phyloP scores from a whole-genome alignment of 1,140 invertebrate species.

The Magallana angulata region DNA sequence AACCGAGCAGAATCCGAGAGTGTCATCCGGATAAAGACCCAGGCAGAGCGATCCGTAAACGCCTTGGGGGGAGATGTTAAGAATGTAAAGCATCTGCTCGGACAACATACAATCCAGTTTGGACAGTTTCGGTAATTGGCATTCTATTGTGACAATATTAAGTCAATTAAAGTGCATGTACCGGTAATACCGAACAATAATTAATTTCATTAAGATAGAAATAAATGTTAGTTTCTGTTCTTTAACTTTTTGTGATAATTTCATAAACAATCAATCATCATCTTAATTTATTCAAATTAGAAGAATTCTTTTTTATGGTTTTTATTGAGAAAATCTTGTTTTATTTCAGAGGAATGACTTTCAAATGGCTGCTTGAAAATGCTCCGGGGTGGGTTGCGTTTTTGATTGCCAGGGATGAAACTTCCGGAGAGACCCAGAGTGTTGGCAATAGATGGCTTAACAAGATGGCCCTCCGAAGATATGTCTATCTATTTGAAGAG shows the following conservation, averaged over 20 bases:
- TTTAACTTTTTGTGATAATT: neutral
- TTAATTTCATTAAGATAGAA: neutral
- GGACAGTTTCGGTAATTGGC: no score
- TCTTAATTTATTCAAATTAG: neutral
- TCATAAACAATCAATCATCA: neutral
- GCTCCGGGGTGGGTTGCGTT: neutral
- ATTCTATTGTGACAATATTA: neutral
- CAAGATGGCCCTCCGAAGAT: neutral
- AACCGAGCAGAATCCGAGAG: neutral
- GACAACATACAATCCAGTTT: neutral
- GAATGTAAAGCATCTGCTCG: neutral
- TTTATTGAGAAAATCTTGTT: neutral
- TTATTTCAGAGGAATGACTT: conserved; percentile 6
- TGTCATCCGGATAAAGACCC: neutral
- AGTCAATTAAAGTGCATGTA: neutral
- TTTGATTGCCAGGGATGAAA: neutral
- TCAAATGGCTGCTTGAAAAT: neutral
- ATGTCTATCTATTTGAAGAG: neutral
- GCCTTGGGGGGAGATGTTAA: neutral
- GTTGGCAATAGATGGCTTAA: neutral
- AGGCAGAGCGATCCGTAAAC: neutral
- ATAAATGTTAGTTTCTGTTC: neutral
- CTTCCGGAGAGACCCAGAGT: neutral
- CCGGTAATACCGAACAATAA: neutral
- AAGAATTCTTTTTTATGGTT: neutral